These are phyloP conservation scores for Actinernus sp. DNA, from an alignment of 92 coral and sea anemone genomes.

Conservation along the genomic window DNA sequence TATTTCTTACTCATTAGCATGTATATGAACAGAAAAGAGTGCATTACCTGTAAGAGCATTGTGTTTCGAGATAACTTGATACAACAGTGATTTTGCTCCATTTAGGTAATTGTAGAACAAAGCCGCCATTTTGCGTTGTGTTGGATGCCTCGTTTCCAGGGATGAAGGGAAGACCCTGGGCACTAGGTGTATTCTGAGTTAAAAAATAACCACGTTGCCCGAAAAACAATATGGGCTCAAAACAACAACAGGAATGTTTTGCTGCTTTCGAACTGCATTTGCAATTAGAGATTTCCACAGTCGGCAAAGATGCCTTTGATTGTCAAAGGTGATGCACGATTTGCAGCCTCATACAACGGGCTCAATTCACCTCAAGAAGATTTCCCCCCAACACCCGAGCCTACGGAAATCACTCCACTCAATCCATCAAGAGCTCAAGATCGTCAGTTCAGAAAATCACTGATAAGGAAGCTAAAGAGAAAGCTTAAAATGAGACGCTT, in stretches of 20 bases:
- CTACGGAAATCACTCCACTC: conserved; percentile 56
- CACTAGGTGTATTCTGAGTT: too few relatives aligned
- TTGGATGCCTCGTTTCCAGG: too few relatives aligned
- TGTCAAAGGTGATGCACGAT: conserved; percentile 47
- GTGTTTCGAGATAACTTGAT: conserved; percentile 43
- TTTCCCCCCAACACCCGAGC: conserved; percentile 26
- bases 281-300: background rate
- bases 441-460: conserved; percentile 31
- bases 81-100: conserved; percentile 52
- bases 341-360: conserved; percentile 37
- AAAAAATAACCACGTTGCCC: too few relatives aligned
- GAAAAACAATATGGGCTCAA: background rate
- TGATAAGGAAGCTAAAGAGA: conserved; percentile 31
- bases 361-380: conserved; percentile 26
- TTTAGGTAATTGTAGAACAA: conserved; percentile 27
- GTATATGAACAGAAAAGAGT: too few relatives aligned
- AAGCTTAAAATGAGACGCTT: conserved; percentile 64
- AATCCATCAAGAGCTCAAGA: conserved; percentile 27
- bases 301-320: conserved; percentile 60
- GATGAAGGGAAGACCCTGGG: too few relatives aligned
- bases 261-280: background rate
- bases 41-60: conserved; percentile 41
- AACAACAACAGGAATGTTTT: background rate
- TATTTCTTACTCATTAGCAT: too few relatives aligned
- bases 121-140: conserved; percentile 40